Percentiles rank a stretch among this genome's conserved stretches.
These are phyloP conservation scores for Cottoperca gobio DNA, from an alignment of 2,797 vertebrate genomes.

Conservation along the genomic window DNA sequence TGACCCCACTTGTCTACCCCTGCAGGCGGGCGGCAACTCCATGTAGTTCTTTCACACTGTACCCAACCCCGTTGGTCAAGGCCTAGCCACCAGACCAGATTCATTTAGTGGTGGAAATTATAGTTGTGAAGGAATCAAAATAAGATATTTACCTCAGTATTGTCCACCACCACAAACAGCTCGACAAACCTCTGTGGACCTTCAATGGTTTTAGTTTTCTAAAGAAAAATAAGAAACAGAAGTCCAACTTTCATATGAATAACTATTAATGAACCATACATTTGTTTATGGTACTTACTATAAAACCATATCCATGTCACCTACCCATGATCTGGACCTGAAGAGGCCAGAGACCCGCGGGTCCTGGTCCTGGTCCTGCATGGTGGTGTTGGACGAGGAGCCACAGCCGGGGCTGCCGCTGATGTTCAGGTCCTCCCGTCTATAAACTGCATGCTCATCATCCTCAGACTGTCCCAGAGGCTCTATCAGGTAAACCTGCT, in stretches of 20 bases:
- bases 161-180: constrained; percentile 90
- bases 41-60: no score
- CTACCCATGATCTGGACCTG: constrained; percentile 84
- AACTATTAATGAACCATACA: background rate
- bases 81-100: background rate
- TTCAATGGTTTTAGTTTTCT: constrained; percentile 71
- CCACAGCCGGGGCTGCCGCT: constrained; percentile 71
- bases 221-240: constrained; percentile 5
- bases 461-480: constrained; percentile 78
- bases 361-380: constrained; percentile 71
- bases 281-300: background rate
- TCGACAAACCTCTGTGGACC: constrained; percentile 86
- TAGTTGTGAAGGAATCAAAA: background rate
- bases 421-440: constrained; percentile 77
- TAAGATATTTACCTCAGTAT: constrained; percentile 83
- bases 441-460: constrained; percentile 86
- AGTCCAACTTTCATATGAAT: background rate
- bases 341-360: constrained; percentile 78
- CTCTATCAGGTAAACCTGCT: constrained; percentile 88
- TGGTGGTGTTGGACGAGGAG: constrained; percentile 43
- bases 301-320: background rate
- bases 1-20: no score
- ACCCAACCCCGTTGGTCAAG: no score
- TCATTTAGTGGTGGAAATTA: background rate
- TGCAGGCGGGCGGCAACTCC: no score